A percentile compares a stretch with the other conserved stretches of the same genome.
Conservation (phyloP, 2,888 invertebrate genomes). For the Emmelina monodactyla region DNA sequence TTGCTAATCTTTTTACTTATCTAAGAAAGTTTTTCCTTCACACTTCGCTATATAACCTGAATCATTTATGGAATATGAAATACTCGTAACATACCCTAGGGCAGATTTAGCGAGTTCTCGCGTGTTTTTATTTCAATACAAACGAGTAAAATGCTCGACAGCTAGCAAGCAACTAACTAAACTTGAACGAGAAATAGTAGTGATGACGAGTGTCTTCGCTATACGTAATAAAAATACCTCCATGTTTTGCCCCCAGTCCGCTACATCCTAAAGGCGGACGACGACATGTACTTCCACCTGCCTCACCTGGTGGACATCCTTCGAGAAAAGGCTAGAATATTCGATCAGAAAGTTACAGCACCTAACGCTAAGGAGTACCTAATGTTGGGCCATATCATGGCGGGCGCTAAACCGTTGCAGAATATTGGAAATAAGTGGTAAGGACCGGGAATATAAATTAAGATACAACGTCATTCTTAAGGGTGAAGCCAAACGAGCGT, state of each 20-base stretch:
- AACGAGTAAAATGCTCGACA: no score
- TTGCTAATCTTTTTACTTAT: no score
- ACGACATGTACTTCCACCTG: conserved; percentile 86
- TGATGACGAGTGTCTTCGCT: neutral
- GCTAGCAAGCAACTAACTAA: no score
- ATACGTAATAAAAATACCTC: no score
- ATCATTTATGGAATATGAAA: no score
- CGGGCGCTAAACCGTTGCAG: conserved; percentile 77
- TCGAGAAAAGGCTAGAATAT: conserved; percentile 29
- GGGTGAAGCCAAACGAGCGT: neutral
- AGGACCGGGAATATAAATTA: conserved; percentile 17
- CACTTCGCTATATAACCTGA: no score
- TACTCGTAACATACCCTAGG: no score
- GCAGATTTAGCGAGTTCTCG: no score
- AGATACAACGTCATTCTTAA: neutral
- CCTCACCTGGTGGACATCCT: conserved; percentile 68
- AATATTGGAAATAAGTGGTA: conserved; percentile 81
- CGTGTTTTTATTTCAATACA: no score
- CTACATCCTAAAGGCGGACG: conserved; percentile 85
- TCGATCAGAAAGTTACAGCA: conserved; percentile 20
- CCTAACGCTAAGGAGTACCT: conserved; percentile 43
- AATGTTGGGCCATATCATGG: conserved; percentile 80
- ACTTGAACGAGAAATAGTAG: neutral
- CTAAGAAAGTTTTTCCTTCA: no score
- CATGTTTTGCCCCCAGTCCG: conserved; percentile 44